Percentiles rank a stretch among this genome's conserved stretches.
phyloP scores from a whole-genome alignment of 2,113 vertebrate species.

The Perca schrenkii region DNA sequence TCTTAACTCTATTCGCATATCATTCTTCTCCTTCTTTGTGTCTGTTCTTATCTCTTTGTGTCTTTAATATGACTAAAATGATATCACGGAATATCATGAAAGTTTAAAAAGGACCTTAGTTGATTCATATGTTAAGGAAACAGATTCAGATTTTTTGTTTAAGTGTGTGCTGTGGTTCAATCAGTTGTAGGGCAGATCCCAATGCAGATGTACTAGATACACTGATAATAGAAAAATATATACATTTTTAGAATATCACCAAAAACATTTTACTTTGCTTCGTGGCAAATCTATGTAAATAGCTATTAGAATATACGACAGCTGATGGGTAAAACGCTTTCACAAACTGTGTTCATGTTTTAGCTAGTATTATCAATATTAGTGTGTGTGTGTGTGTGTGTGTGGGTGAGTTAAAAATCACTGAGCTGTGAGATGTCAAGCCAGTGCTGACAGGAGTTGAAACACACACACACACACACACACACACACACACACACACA shows the following conservation, averaged over 20 bases:
- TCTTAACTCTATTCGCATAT: not conserved
- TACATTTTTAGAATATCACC: not conserved
- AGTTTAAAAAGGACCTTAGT: not conserved
- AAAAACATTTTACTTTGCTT: not conserved
- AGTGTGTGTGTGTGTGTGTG: not conserved
- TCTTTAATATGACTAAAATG: not conserved
- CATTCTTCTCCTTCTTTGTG: not conserved
- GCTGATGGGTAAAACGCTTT: not conserved
- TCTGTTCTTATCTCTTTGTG: not conserved
- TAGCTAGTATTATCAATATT: not conserved
- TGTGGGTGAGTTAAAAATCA: conserved; percentile 37
- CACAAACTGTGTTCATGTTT: not conserved
- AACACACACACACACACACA: conserved; percentile 24
- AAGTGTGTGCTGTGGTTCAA: not conserved
- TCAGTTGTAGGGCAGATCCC: not conserved
- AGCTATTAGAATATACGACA: too few relatives aligned
- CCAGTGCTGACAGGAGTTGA: conserved; percentile 47
- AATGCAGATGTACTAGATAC: not conserved
- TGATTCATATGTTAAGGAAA: not conserved
- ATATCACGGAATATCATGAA: not conserved
- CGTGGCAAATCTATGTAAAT: not conserved
- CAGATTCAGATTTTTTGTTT: not conserved
- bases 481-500: conserved; percentile 15
- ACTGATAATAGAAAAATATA: not conserved
- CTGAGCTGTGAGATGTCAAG: conserved; percentile 52